Evolutionary conservation across 2,797 vertebrate species (phyloP).

Genomic region (Bradypus variegatus): DNA sequence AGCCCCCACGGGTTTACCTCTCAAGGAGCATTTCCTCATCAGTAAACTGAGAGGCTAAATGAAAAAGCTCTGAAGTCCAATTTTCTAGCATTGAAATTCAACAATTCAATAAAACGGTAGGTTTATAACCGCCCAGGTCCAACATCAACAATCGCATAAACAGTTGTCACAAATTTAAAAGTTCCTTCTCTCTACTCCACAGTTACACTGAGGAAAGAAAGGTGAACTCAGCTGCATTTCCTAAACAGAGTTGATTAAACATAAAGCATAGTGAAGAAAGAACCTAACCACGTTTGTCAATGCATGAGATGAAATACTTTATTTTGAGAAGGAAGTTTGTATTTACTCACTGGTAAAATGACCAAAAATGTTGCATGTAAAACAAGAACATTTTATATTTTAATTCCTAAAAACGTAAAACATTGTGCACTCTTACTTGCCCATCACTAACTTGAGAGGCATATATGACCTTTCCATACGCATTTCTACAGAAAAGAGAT

Average conservation of each 20-base stretch:
- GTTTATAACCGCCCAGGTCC: not conserved
- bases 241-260: not conserved
- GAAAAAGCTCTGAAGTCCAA: not conserved
- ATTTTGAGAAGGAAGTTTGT: not conserved
- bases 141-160: not conserved
- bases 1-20: no score
- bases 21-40: not conserved
- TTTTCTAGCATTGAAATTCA: not conserved
- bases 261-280: not conserved
- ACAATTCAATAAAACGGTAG: not conserved
- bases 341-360: not conserved
- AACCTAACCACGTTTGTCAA: not conserved
- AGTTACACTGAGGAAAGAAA: not conserved
- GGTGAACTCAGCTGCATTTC: not conserved
- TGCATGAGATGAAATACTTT: not conserved
- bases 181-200: not conserved
- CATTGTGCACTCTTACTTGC: not conserved
- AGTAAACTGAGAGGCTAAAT: not conserved
- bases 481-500: not conserved
- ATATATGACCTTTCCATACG: not conserved
- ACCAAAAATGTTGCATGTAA: not conserved
- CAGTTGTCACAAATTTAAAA: no score
- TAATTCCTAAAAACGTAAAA: not conserved
- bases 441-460: not conserved
- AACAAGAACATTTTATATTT: not conserved